Evolutionary conservation across 30 jellyfish, hydroid and myxozoan genomes (phyloP).

Genomic region (Hydractinia symbiolongicarpus): DNA sequence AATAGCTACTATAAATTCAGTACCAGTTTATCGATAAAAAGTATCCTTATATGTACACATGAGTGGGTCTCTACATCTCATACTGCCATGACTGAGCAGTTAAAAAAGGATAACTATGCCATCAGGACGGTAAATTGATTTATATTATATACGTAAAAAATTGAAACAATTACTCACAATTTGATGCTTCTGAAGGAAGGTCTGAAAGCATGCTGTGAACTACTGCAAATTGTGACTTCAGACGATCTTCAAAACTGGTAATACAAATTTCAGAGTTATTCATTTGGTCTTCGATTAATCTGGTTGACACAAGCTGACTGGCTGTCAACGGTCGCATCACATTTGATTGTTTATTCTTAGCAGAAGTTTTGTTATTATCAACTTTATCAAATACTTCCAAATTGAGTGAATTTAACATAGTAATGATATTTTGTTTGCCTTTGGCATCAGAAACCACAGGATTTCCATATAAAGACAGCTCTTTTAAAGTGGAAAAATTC

Average conservation of each 20-base stretch:
- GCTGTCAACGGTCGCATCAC: conserved; percentile 49
- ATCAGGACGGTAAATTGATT: too few relatives aligned
- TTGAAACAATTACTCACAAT: background rate
- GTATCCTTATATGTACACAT: too few relatives aligned
- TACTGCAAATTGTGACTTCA: conserved; percentile 20
- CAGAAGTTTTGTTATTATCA: background rate
- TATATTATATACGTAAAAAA: too few relatives aligned
- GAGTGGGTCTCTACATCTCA: too few relatives aligned
- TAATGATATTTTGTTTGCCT: background rate
- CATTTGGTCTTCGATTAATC: conserved; percentile 24
- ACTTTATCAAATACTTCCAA: conserved; percentile 13
- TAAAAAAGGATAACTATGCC: too few relatives aligned
- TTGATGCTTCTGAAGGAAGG: conserved; percentile 9
- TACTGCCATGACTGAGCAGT: too few relatives aligned
- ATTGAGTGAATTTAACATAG: background rate
- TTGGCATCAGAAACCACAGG: conserved; percentile 6
- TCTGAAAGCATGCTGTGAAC: background rate
- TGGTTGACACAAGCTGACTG: conserved; percentile 27
- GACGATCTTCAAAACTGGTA: background rate
- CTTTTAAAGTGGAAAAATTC: conserved; percentile 9
- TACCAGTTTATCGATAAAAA: too few relatives aligned
- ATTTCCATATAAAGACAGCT: conserved; percentile 18
- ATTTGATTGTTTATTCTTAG: conserved; percentile 7
- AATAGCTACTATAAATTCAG: too few relatives aligned
- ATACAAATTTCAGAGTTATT: conserved; percentile 9